Conservation (phyloP, 1,140 invertebrate species). For the Drosophila equinoxialis region DNA sequence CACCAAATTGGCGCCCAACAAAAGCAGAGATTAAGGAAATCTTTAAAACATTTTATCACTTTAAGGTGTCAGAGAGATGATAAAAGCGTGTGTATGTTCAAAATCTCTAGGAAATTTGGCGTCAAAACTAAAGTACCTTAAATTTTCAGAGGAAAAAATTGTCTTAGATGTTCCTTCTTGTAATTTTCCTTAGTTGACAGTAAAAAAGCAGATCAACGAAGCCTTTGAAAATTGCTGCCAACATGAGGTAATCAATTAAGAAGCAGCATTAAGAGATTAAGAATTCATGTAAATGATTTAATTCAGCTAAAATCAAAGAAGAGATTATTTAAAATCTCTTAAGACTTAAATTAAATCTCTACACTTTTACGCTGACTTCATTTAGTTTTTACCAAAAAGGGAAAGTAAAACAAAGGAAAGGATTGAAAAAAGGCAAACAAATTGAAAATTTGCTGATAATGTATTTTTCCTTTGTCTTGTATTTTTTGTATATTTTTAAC, state of each 20-base stretch:
- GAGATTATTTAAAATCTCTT: background rate
- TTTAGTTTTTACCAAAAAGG: constrained; percentile 42
- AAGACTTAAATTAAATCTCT: constrained; percentile 34
- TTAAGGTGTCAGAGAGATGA: no score
- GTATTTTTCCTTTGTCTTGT: constrained; percentile 22
- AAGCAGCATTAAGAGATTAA: background rate
- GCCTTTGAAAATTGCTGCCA: no score
- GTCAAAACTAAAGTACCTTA: no score
- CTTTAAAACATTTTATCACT: constrained; percentile 2
- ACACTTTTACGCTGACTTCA: constrained; percentile 51
- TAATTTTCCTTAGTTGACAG: no score
- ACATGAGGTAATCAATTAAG: background rate
- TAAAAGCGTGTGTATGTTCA: no score
- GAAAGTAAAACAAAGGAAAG: constrained; percentile 30
- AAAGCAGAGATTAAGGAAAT: background rate
- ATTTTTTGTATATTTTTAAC: background rate
- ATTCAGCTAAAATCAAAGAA: background rate
- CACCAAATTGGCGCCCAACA: constrained; percentile 11
- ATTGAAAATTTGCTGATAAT: constrained; percentile 41
- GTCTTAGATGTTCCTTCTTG: no score
- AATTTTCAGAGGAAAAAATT: no score
- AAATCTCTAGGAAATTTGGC: no score
- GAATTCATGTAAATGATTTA: background rate
- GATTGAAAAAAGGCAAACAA: constrained; percentile 10
- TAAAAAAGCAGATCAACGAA: no score